Evolutionary conservation across 2,113 vertebrate species (phyloP).

Genomic region (Craseonycteris thonglongyai): DNA sequence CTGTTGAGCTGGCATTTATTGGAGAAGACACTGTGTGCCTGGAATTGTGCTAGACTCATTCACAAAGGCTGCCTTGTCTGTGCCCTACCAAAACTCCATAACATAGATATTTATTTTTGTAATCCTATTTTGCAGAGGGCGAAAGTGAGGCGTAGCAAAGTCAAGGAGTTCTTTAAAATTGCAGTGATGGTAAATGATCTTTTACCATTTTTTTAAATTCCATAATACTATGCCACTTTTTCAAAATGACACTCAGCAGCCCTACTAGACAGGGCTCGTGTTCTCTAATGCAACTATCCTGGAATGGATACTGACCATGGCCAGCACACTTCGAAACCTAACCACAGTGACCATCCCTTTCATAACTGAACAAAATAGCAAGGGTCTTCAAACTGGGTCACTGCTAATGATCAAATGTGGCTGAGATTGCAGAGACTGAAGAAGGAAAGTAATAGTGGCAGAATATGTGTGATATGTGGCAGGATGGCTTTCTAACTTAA

Average conservation of each 20-base stretch:
- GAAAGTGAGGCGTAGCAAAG: not conserved
- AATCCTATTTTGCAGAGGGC: not conserved
- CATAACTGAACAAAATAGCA: not conserved
- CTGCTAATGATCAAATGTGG: not conserved
- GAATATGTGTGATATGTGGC: not conserved
- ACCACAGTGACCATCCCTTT: not conserved
- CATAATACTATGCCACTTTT: not conserved
- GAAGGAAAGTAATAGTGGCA: not conserved
- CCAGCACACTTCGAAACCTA: not conserved
- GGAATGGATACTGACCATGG: not conserved
- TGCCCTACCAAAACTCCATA: not conserved
- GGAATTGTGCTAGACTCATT: not conserved
- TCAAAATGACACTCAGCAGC: not conserved
- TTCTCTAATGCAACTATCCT: not conserved
- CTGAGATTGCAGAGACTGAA: not conserved
- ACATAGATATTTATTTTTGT: not conserved
- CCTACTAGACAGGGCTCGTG: not conserved
- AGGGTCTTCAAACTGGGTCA: constrained; percentile 17
- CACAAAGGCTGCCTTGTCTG: not conserved
- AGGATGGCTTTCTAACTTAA: not conserved
- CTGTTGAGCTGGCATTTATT: not conserved
- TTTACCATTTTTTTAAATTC: not conserved
- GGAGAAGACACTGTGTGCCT: not conserved
- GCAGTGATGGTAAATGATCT: not conserved
- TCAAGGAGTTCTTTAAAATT: not conserved